phyloP scores from a whole-genome alignment of 2,797 vertebrate species.

The Alcedo atthis region DNA sequence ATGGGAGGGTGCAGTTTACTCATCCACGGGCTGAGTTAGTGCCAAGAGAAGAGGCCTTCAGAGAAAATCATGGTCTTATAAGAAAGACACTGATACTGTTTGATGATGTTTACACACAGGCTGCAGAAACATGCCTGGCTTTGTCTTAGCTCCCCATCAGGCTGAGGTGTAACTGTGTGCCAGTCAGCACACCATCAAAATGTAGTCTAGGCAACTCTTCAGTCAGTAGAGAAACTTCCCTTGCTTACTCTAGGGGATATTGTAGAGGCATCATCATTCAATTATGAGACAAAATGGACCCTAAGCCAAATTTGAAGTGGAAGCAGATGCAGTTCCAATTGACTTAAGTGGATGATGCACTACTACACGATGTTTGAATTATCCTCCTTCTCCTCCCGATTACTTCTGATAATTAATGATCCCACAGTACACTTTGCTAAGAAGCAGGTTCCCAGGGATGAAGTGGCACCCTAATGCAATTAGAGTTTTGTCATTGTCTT shows the following conservation, averaged over 20 bases:
- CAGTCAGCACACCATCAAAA: accelerated
- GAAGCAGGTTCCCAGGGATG: conserved; percentile 44
- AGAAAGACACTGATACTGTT: accelerated
- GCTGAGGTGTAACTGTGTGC: neutral
- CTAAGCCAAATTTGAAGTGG: conserved; percentile 57
- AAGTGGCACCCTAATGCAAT: conserved; percentile 16
- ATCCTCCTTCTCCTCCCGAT: conserved; percentile 37
- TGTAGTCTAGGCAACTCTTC: neutral
- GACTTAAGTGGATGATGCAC: conserved; percentile 57
- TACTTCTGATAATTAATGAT: conserved; percentile 67
- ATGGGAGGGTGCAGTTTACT: neutral
- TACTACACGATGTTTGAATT: conserved; percentile 49
- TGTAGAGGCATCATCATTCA: conserved; percentile 19
- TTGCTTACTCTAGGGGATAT: neutral
- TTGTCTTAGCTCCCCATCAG: neutral
- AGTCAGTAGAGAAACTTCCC: neutral
- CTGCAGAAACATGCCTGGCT: neutral
- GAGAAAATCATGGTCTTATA: neutral
- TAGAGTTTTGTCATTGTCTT: conserved; percentile 27
- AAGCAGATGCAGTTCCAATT: conserved; percentile 68
- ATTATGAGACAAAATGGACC: conserved; percentile 40
- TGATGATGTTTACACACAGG: neutral
- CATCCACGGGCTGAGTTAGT: neutral
- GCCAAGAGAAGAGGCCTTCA: neutral
- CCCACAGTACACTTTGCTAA: conserved; percentile 49